These are phyloP conservation scores for Gerris lacustris DNA, from an alignment of 2,888 invertebrate genomes.

Conservation along the genomic window DNA sequence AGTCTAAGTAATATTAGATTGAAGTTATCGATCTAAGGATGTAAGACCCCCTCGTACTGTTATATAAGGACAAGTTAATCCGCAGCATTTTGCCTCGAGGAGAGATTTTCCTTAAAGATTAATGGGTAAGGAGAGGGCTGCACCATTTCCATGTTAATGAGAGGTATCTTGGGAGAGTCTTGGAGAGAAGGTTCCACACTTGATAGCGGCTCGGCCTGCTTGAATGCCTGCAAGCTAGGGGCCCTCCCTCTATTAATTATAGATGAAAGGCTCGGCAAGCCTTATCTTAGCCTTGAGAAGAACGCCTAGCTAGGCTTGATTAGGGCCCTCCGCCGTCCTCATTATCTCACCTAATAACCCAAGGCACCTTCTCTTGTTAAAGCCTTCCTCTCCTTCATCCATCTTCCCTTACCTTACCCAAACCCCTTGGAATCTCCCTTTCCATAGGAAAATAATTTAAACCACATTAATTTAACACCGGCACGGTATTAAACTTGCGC, in stretches of 20 bases:
- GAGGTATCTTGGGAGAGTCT: neutral
- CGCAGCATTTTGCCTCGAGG: neutral
- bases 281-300: conserved; percentile 4
- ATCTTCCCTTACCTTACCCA: neutral
- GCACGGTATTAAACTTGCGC: neutral
- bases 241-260: conserved; percentile 1
- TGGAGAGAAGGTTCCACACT: neutral
- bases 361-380: neutral
- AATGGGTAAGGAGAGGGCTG: neutral
- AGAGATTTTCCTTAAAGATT: conserved; percentile 9
- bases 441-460: neutral
- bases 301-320: conserved; percentile 6
- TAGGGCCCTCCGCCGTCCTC: conserved; percentile 5
- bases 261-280: conserved; percentile 5
- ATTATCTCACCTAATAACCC: conserved; percentile 9
- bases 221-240: too few relatives aligned
- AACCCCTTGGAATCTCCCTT: neutral
- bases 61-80: neutral
- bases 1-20: conserved; percentile 1
- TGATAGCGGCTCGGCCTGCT: neutral
- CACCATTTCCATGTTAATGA: conserved; percentile 1
- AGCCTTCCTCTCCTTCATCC: neutral
- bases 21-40: neutral
- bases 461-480: conserved; percentile 3
- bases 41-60: neutral